These are phyloP conservation scores for Notarius lentiginosus DNA, from an alignment of 2,113 vertebrate genomes.

Conservation along the genomic window DNA sequence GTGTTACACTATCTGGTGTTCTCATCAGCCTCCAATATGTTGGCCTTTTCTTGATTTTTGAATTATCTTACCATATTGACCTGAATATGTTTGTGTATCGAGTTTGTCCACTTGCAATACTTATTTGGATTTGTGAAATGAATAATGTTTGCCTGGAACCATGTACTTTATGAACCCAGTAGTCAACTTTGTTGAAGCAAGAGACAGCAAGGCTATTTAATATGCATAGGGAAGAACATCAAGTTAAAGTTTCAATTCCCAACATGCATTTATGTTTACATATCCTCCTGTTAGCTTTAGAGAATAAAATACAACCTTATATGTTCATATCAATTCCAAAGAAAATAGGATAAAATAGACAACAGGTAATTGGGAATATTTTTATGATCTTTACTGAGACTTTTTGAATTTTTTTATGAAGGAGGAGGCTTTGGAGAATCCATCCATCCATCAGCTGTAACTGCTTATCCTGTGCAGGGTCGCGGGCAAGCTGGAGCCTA, in stretches of 20 bases:
- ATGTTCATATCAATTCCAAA: not conserved
- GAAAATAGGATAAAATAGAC: not conserved
- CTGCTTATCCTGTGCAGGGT: too few relatives aligned
- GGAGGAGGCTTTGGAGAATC: not conserved
- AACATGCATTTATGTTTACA: not conserved
- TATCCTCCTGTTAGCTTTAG: not conserved
- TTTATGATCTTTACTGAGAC: not conserved
- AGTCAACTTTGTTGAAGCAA: not conserved
- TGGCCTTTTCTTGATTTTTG: not conserved
- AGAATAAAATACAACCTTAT: not conserved
- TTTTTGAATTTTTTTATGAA: not conserved
- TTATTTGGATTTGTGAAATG: not conserved
- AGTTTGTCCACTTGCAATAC: not conserved
- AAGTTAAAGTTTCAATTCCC: not conserved
- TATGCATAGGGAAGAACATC: not conserved
- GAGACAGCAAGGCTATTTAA: not conserved
- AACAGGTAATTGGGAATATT: not conserved
- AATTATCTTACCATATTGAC: not conserved
- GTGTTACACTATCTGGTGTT: not conserved
- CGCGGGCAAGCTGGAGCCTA: too few relatives aligned
- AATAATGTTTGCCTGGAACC: not conserved
- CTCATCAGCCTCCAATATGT: not conserved
- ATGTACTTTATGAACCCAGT: not conserved
- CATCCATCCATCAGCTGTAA: too few relatives aligned
- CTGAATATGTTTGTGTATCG: not conserved